Base-by-base conservation (phyloP, 2,797 vertebrate species). In the Hylomyscus alleni region DNA sequence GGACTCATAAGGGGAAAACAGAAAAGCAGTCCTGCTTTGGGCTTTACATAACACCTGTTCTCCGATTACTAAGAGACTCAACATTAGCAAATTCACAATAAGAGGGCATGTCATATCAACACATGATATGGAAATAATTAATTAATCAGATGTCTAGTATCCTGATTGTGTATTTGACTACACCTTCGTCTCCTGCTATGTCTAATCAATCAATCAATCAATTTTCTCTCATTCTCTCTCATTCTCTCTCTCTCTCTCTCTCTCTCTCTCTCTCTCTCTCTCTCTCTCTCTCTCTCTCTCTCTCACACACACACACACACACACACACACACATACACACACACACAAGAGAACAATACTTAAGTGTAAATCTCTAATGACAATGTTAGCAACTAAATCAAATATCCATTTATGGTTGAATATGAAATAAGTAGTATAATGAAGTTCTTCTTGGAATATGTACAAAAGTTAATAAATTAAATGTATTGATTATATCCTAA, bases 41-140 rank as follows among this genome's bases (percentile, higher is more conserved):
- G 92, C 62, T 72, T 69, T 13, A 77, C 31, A 29, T 12, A 75
- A 75, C 89, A 89, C 58, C 90, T 93, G 69, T 91, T 95, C 60
- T 47, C 78, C 93, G 37, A 84, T 52, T 85, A 4, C 34, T 72
- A 47, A 93, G 89, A 77, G n/a, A 12, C 19, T 95, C 22, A 80
- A 19, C 62, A 75, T 83, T 62, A 72, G 40, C 14, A 81, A 93
- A 8, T 62, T 81, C 60, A 88, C 58, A 47, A 62, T 14, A 89
- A 89, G 89, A 90, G 67, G 19, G 12, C 19, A 26, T n/a, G n/a
- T 60, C 62, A 44, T 52, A 73, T 69, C 37, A 60, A 80, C 19
- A 29, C 12, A 44, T 24, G 37, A 67, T 65, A 12, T 6, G 10
- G 60, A 10, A 26, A 52, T 44, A 60, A 77, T 26, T 54, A 82